Evolutionary conservation across 2,888 invertebrate species (phyloP).

Genomic region (Eristalis arbustorum): DNA sequence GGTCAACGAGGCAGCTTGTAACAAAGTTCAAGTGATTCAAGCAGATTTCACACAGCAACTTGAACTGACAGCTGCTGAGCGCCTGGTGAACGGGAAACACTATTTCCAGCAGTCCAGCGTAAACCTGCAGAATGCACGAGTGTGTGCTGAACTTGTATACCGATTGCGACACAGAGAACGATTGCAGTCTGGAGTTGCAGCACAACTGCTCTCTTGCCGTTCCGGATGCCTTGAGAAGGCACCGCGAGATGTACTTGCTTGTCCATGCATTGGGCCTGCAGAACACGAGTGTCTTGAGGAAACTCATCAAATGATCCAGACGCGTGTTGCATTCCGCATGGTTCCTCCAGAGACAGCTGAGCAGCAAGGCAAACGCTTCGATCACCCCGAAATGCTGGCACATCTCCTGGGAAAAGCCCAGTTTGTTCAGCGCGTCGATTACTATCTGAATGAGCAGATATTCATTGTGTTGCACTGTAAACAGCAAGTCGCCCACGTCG

Average conservation of each 20-base stretch:
- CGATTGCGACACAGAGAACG: constrained; percentile 71
- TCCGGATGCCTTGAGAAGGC: constrained; percentile 65
- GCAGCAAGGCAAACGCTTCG: constrained; percentile 74
- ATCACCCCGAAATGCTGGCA: constrained; percentile 76
- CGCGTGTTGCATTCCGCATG: constrained; percentile 27
- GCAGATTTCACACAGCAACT: constrained; percentile 74
- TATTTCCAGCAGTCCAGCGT: constrained; percentile 76
- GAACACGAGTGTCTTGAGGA: constrained; percentile 76
- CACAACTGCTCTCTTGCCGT: constrained; percentile 32
- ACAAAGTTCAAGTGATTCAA: constrained; percentile 76
- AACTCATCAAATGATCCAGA: constrained; percentile 73
- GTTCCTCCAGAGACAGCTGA: constrained; percentile 72
- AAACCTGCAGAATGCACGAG: constrained; percentile 77
- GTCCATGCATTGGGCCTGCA: constrained; percentile 77
- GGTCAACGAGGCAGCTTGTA: constrained; percentile 74
- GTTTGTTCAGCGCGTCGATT: constrained; percentile 74
- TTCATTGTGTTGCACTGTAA: constrained; percentile 73
- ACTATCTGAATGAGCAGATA: constrained; percentile 75
- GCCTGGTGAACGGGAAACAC: constrained; percentile 74
- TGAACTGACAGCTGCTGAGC: constrained; percentile 72
- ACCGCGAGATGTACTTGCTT: constrained; percentile 74
- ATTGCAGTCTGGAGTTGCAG: constrained; percentile 18
- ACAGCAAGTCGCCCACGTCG: constrained; percentile 69
- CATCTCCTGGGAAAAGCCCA: constrained; percentile 76
- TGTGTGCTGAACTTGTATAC: constrained; percentile 75